Evolutionary conservation across 37 sponge, comb jelly and placozoan species (phyloP), one percentile per base, ranked within the genome.

Genomic region (Axinella damicornis): DNA sequence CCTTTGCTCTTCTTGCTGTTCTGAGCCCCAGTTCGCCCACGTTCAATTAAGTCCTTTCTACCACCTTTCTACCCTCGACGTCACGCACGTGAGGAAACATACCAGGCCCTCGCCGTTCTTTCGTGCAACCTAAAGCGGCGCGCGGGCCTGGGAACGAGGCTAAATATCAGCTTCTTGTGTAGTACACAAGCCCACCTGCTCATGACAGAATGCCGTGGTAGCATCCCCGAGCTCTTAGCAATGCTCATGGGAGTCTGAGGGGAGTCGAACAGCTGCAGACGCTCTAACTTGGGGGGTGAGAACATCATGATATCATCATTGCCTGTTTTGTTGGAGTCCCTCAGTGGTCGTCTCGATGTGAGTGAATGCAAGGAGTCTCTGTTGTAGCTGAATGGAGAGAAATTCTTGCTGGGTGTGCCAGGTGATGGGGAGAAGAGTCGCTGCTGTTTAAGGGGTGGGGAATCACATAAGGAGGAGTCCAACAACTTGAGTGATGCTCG

Each of bases 211-310:
- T 67, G 33, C 5, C 33, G 12, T 67, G 68, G 19, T 0, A 65
- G 81, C 0, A 85, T 15, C 35, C 88, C 46, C 6, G 46, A 46
- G 46, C 9, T 46, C 46, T 46, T 46, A 14, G 86, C 73, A 25
- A 94, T 71, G 35, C 80, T 83, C 21, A 70, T 80, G 21, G 94
- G 94, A 38, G 94, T 94, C 46, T 79, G 84, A 15, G 94, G 94
- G 34, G 65, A 82, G 75, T 94, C 94, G 67, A 94, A 90, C 1
- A 94, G 61, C 53, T 69, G 65, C n/a, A 94, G 84, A 35, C 87
- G 61, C 75, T 92, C 90, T 16, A 89, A 21, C 17, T 57, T 63
- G 19, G 90, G 90, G 11, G 85, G 84, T 5, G 90, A 83, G 41
- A 19, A 58, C 22, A 73, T n/a, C 79, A 78, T 79, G 21, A 60